Conservation (phyloP, 2,888 invertebrate species). For the Hirtodrosophila duncani region DNA sequence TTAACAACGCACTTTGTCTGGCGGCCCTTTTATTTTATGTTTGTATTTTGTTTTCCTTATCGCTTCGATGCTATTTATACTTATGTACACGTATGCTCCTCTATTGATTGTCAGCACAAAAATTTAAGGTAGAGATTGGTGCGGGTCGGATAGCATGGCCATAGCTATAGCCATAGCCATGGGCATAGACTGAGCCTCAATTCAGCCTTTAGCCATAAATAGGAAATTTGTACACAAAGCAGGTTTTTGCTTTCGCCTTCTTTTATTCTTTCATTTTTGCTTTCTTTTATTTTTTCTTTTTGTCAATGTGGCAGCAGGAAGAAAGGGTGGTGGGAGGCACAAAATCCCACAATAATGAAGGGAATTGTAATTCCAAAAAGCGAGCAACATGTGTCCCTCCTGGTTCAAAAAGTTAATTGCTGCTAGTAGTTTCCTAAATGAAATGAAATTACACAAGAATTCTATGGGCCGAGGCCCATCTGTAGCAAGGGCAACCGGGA, state of each 20-base stretch:
- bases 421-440: constrained; percentile 14
- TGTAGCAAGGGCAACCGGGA: constrained; percentile 4
- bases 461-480: not conserved
- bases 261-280: too few relatives aligned
- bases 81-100: too few relatives aligned
- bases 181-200: too few relatives aligned
- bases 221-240: constrained; percentile 53
- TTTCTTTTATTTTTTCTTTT: too few relatives aligned
- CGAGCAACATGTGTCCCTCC: constrained; percentile 25
- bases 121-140: too few relatives aligned
- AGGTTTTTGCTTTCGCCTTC: too few relatives aligned
- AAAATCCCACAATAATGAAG: not conserved
- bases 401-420: constrained; percentile 43
- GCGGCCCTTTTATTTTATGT: constrained; percentile 41
- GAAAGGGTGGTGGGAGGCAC: constrained; percentile 16
- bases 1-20: constrained; percentile 62
- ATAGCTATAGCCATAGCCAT: too few relatives aligned
- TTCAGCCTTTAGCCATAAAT: too few relatives aligned
- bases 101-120: constrained; percentile 27
- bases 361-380: not conserved
- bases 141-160: too few relatives aligned
- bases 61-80: constrained; percentile 2
- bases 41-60: constrained; percentile 20
- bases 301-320: constrained; percentile 31
- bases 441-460: constrained; percentile 36